Evolutionary conservation across 1,140 invertebrate species (phyloP).

Genomic region (Chironomus striatipennis): DNA sequence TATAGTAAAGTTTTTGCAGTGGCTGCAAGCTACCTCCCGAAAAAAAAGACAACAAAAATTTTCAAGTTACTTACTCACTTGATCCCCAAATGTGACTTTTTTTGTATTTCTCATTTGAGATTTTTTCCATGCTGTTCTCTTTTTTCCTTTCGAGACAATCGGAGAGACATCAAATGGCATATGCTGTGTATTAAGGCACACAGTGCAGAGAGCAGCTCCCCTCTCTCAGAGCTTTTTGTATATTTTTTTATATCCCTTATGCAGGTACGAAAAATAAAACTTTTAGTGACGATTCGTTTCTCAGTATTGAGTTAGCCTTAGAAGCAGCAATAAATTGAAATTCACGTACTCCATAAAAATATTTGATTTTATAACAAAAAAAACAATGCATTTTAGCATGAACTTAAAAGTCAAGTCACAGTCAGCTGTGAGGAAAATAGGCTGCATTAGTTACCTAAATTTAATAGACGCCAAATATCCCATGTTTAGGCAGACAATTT

Average conservation of each 20-base stretch:
- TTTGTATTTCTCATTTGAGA: not conserved
- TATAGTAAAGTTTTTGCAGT: constrained; percentile 5
- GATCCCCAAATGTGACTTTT: not conserved
- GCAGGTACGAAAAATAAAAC: too few relatives aligned
- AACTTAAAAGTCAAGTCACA: too few relatives aligned
- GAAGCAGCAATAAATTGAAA: constrained; percentile 4
- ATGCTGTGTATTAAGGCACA: too few relatives aligned
- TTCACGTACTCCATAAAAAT: not conserved
- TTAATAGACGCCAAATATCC: not conserved
- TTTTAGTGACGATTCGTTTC: too few relatives aligned
- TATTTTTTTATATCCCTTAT: too few relatives aligned
- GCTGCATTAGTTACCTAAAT: constrained; percentile 7
- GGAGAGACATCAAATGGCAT: not conserved
- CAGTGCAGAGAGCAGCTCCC: not conserved
- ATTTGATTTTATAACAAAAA: not conserved
- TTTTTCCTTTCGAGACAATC: not conserved
- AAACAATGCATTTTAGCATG: too few relatives aligned
- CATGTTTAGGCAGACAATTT: not conserved
- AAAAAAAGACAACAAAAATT: not conserved
- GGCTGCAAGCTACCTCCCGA: not conserved
- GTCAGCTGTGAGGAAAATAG: not conserved
- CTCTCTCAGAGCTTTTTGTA: too few relatives aligned
- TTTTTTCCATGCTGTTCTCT: not conserved
- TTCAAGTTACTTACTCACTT: not conserved
- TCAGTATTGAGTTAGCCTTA: not conserved